Percentiles rank a stretch among this genome's conserved stretches.
Conservation (phyloP, 2,888 invertebrate genomes). For the Drosophila koepferae region DNA sequence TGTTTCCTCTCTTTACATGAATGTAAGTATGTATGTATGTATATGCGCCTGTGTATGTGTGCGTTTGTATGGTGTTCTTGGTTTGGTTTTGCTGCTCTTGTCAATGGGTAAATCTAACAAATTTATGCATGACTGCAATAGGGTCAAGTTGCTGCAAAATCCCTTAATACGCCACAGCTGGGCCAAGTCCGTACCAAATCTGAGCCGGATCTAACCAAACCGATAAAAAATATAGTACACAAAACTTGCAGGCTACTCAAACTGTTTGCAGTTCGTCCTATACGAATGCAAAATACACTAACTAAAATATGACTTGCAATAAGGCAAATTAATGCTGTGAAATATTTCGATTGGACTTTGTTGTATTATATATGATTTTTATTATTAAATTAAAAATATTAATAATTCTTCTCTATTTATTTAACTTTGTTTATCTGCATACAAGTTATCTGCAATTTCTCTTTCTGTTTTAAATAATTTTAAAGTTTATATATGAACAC, state of each 20-base stretch:
- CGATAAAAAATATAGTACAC: constrained; percentile 26
- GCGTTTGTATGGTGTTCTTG: constrained; percentile 1
- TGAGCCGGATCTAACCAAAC: constrained; percentile 38
- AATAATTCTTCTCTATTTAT: no score
- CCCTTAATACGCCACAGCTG: constrained; percentile 75
- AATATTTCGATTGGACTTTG: background rate
- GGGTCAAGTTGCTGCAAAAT: constrained; percentile 77
- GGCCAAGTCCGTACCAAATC: constrained; percentile 34
- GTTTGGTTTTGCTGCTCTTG: constrained; percentile 54
- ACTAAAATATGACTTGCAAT: background rate
- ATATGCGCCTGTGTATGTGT: constrained; percentile 18
- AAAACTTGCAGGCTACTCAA: constrained; percentile 9
- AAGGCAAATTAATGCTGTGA: background rate
- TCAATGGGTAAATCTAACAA: constrained; percentile 74
- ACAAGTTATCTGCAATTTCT: no score
- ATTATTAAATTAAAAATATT: no score
- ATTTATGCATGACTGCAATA: constrained; percentile 78
- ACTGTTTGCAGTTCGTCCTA: background rate
- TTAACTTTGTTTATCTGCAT: no score
- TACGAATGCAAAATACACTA: constrained; percentile 17
- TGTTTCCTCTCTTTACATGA: constrained; percentile 10
- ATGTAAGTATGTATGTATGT: constrained; percentile 24
- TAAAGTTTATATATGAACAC: no score
- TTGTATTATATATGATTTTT: background rate
- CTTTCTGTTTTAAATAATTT: no score